A percentile compares a stretch with the other conserved stretches of the same genome.
Evolutionary conservation across 2,113 vertebrate species (phyloP).

Genomic region (Phalacrocorax aristotelis): DNA sequence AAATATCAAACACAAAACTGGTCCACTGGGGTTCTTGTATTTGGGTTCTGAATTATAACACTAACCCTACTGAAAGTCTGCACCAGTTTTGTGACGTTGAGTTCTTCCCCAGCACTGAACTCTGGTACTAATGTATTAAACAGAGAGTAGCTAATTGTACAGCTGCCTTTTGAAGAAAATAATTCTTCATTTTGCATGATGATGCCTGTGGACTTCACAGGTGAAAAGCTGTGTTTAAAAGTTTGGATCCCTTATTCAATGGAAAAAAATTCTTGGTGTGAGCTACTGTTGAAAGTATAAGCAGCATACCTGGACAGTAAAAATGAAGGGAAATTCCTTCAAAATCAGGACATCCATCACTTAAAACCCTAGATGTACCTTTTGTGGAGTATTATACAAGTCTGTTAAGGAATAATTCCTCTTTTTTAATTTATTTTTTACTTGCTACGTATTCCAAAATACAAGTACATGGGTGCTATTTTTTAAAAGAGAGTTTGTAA

Average conservation of each 20-base stretch:
- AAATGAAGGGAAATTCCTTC: not conserved
- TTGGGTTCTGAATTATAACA: not conserved
- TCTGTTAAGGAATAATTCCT: not conserved
- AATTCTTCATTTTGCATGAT: not conserved
- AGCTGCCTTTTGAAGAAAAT: not conserved
- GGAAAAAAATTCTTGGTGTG: not conserved
- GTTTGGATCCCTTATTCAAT: not conserved
- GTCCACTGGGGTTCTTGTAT: not conserved
- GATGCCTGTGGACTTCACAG: not conserved
- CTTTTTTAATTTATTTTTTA: not conserved
- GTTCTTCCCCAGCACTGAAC: not conserved
- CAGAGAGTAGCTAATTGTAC: not conserved
- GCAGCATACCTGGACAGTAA: not conserved
- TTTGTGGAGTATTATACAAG: not conserved
- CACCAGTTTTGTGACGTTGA: not conserved
- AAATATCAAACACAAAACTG: not conserved
- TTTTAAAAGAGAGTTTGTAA: not conserved
- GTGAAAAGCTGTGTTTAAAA: not conserved
- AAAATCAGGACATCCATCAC: not conserved
- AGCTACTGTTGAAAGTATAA: not conserved
- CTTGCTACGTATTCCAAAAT: not conserved
- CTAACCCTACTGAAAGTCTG: not conserved
- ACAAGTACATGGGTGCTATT: not conserved
- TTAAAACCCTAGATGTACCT: not conserved
- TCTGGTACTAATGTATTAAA: not conserved